phyloP scores from a whole-genome alignment of 2,113 vertebrate genomes.

The Solea solea region DNA sequence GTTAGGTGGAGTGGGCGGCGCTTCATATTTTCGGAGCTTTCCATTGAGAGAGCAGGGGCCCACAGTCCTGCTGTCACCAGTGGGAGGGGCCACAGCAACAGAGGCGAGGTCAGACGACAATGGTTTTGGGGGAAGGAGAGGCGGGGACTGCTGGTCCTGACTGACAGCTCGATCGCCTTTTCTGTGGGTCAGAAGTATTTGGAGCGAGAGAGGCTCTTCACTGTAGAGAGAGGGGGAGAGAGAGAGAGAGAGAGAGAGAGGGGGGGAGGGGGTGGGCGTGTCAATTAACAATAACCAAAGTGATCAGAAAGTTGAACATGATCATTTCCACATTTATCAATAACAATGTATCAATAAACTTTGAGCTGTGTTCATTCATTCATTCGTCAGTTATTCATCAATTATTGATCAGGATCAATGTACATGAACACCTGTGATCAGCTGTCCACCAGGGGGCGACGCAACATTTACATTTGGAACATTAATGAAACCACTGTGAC shows the following conservation, averaged over 20 bases:
- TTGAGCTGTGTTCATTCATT: too few relatives aligned
- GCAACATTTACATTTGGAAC: too few relatives aligned
- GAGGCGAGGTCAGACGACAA: conserved; percentile 32
- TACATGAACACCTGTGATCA: too few relatives aligned
- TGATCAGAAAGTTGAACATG: too few relatives aligned
- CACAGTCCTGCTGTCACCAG: conserved; percentile 12
- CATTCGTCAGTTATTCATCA: too few relatives aligned
- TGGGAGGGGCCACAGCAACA: not conserved
- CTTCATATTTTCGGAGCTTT: conserved; percentile 25
- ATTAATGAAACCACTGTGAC: not conserved
- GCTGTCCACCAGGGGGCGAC: too few relatives aligned
- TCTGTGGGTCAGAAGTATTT: conserved; percentile 90
- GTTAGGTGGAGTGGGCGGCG: conserved; percentile 42
- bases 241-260: not conserved
- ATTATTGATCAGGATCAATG: too few relatives aligned
- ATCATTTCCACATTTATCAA: too few relatives aligned
- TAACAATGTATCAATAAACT: too few relatives aligned
- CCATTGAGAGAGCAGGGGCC: conserved; percentile 17
- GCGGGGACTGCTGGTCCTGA: conserved; percentile 68
- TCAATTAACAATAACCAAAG: too few relatives aligned
- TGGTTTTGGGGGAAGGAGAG: conserved; percentile 76
- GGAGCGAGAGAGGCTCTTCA: conserved; percentile 92
- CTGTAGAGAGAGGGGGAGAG: conserved; percentile 70
- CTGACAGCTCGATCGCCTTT: conserved; percentile 80
- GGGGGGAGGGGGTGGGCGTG: not conserved